Conservation (phyloP, 2,888 invertebrate genomes). For the Cephus pulcher region DNA sequence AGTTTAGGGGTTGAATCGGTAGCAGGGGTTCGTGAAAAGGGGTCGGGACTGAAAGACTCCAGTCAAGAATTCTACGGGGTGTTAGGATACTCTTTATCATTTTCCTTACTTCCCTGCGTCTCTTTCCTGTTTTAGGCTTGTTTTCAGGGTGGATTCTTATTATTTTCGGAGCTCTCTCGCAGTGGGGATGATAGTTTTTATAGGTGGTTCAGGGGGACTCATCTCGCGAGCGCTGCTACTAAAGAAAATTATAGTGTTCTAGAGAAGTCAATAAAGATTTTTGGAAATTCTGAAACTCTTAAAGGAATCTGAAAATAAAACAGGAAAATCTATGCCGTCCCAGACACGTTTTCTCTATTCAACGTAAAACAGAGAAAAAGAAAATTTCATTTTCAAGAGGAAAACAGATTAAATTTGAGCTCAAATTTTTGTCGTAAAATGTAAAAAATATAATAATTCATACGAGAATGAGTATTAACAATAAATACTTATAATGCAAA, state of each 20-base stretch:
- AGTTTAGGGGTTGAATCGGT: neutral
- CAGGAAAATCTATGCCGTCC: too few relatives aligned
- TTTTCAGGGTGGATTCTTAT: neutral
- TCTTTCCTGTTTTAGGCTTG: neutral
- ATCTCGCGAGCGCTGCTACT: neutral
- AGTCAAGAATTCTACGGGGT: neutral
- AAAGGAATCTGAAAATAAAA: too few relatives aligned
- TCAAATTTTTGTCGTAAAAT: too few relatives aligned
- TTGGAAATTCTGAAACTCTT: neutral
- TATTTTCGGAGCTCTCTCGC: neutral
- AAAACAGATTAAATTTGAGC: too few relatives aligned
- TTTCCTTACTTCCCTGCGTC: neutral
- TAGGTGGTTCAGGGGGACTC: neutral
- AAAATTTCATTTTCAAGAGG: neutral
- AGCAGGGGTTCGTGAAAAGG: neutral
- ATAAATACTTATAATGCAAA: too few relatives aligned
- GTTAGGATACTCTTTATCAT: neutral
- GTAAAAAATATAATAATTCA: too few relatives aligned
- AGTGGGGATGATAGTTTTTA: neutral
- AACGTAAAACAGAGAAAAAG: neutral
- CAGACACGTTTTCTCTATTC: neutral
- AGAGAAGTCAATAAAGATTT: neutral
- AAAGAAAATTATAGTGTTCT: neutral
- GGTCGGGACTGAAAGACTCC: neutral
- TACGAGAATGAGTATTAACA: too few relatives aligned